Conservation (phyloP, 2,113 vertebrate species). For the Neoarius graeffei region DNA sequence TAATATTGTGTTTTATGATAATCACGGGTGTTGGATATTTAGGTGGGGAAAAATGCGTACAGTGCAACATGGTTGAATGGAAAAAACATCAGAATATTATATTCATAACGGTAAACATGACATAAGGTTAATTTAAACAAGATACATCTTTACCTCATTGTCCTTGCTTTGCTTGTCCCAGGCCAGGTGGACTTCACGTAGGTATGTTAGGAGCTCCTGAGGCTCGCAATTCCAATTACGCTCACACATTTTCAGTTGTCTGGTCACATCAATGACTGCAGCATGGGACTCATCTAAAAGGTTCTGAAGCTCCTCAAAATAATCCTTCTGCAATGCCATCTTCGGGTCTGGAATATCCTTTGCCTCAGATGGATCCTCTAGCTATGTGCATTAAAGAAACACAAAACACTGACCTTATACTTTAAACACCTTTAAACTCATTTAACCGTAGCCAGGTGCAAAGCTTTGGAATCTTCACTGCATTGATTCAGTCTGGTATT, state of each 20-base stretch:
- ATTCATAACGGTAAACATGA: background rate
- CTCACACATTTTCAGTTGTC: conserved; percentile 80
- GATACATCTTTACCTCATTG: conserved; percentile 63
- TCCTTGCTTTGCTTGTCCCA: conserved; percentile 59
- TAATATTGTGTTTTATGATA: conserved; percentile 9
- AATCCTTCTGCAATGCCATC: conserved; percentile 74
- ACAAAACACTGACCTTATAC: background rate
- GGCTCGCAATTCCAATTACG: conserved; percentile 83
- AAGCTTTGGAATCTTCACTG: background rate
- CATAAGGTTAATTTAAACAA: background rate
- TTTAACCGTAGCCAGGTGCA: background rate
- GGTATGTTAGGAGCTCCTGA: conserved; percentile 77
- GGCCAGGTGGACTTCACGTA: conserved; percentile 78
- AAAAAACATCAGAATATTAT: background rate
- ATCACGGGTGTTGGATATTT: conserved; percentile 2
- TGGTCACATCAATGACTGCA: conserved; percentile 81
- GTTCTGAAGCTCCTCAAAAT: conserved; percentile 80
- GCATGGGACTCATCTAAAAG: conserved; percentile 82
- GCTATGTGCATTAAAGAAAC: conserved; percentile 55
- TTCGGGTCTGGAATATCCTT: conserved; percentile 74
- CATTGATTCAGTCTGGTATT: background rate
- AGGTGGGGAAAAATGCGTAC: background rate
- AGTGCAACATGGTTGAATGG: background rate
- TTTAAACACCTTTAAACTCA: background rate
- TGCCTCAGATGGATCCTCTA: conserved; percentile 69